Percentiles rank a stretch among this genome's conserved stretches.
These are phyloP conservation scores for Callyntrura guangdongensis DNA, from an alignment of 2,888 invertebrate species.

Conservation along the genomic window DNA sequence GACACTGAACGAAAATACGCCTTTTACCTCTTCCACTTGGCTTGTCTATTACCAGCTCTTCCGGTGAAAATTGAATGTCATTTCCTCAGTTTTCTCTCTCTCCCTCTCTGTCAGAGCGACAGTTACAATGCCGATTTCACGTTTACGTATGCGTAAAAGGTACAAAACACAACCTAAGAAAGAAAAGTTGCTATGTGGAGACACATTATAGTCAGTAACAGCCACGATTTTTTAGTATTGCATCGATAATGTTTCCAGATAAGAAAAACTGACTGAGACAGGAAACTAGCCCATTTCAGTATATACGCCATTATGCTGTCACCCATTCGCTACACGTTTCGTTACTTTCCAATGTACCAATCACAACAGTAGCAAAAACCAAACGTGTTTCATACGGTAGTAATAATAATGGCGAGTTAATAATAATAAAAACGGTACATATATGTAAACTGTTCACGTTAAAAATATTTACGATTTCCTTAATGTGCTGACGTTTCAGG, in stretches of 20 bases:
- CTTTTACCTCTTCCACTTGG: constrained; percentile 59
- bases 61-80: constrained; percentile 76
- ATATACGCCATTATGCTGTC: constrained; percentile 46
- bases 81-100: constrained; percentile 63
- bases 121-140: constrained; percentile 3
- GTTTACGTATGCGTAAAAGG: background rate
- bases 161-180: background rate
- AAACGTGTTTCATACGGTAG: constrained; percentile 31
- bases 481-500: background rate
- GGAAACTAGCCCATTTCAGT: constrained; percentile 70
- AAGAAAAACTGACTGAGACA: constrained; percentile 53
- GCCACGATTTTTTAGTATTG: constrained; percentile 44
- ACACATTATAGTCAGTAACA: constrained; percentile 2
- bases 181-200: background rate
- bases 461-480: constrained; percentile 25
- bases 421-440: too few species aligned
- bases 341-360: constrained; percentile 24
- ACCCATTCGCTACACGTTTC: background rate
- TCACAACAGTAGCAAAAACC: constrained; percentile 45
- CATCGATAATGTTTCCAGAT: constrained; percentile 71
- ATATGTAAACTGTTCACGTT: too few species aligned
- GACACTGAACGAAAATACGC: constrained; percentile 31
- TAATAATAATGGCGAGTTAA: constrained; percentile 19
- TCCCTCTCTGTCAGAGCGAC: background rate
- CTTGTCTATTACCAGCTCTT: constrained; percentile 67